Evolutionary conservation across 1,140 invertebrate species (phyloP).

Genomic region (Probaryconus sp.): DNA sequence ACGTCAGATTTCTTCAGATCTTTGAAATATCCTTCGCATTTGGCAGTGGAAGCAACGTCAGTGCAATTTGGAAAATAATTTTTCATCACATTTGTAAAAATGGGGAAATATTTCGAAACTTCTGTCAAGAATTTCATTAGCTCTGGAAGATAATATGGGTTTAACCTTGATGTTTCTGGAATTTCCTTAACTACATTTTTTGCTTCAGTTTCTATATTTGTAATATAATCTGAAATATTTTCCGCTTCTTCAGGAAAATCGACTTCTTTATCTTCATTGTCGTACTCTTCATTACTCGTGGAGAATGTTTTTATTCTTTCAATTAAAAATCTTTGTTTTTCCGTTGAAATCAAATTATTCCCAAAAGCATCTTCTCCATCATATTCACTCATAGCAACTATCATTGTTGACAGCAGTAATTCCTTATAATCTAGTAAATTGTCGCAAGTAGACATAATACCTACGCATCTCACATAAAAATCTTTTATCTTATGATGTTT

Average conservation of each 20-base stretch:
- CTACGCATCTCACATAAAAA: slow-evolving; percentile 47
- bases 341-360: no score
- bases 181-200: no score
- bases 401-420: background rate
- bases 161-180: no score
- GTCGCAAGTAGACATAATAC: slow-evolving; percentile 5
- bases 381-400: slow-evolving; percentile 9
- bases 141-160: no score
- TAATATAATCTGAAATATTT: no score
- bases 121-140: background rate
- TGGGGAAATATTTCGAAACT: slow-evolving; percentile 11
- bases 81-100: slow-evolving; percentile 44
- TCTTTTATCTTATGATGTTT: slow-evolving; percentile 25
- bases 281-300: no score
- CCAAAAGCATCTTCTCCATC: background rate
- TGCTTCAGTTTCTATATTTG: no score
- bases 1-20: slow-evolving; percentile 7
- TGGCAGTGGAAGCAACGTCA: slow-evolving; percentile 4
- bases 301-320: background rate
- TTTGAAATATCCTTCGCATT: slow-evolving; percentile 24
- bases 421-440: background rate
- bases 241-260: no score
- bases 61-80: slow-evolving; percentile 23
- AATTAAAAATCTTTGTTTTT: background rate
- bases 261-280: no score